Percentiles rank a stretch among this genome's conserved stretches.
Conservation (phyloP, 1,140 invertebrate genomes). For the Atta colombica region DNA sequence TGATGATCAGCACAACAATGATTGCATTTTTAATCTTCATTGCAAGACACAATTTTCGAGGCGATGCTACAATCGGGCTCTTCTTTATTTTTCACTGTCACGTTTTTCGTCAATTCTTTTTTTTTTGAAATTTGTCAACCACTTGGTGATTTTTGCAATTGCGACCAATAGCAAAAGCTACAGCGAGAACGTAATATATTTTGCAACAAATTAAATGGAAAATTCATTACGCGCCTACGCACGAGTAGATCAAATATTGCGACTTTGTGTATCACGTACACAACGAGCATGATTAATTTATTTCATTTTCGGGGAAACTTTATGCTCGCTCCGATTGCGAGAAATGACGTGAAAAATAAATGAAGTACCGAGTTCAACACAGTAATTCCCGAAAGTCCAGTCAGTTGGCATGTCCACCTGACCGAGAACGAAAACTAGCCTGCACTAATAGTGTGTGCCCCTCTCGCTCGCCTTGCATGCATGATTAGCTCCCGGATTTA, state of each 20-base stretch:
- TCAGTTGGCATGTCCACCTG: constrained; percentile 85
- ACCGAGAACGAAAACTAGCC: constrained; percentile 82
- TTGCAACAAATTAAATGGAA: neutral
- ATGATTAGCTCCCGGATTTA: constrained; percentile 81
- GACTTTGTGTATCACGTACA: neutral
- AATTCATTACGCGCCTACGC: neutral
- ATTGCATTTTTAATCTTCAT: constrained; percentile 76
- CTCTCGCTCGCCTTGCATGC: constrained; percentile 83
- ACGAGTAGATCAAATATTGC: neutral
- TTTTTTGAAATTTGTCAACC: neutral
- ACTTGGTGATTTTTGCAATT: neutral
- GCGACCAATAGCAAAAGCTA: neutral
- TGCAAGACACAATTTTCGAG: constrained; percentile 56
- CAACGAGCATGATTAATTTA: constrained; percentile 22
- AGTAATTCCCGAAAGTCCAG: constrained; percentile 76
- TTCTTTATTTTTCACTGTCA: constrained; percentile 67
- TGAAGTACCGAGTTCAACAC: constrained; percentile 78
- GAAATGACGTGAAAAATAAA: constrained; percentile 79
- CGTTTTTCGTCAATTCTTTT: neutral
- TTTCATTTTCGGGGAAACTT: neutral
- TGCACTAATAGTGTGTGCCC: constrained; percentile 84
- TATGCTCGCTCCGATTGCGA: neutral
- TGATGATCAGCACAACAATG: constrained; percentile 74
- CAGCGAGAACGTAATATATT: neutral
- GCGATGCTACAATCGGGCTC: constrained; percentile 54